Conservation (phyloP, 2,888 invertebrate genomes). For the Esperia sulphurella region DNA sequence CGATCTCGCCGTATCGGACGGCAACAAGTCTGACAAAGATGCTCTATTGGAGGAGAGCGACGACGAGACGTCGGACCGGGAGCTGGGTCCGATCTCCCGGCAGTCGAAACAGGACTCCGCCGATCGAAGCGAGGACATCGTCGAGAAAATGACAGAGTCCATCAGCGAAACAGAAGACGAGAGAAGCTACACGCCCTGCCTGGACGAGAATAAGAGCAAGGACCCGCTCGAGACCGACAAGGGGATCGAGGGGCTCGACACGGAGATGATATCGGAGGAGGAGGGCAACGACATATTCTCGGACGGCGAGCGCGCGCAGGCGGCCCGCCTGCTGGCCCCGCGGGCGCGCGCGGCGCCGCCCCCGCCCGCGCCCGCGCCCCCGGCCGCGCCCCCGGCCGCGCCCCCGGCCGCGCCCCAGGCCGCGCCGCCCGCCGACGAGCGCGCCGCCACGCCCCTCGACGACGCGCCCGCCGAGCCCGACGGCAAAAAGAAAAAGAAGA, state of each 20-base stretch:
- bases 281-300: slow-evolving; percentile 83
- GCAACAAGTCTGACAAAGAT: no score
- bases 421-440: slow-evolving; percentile 51
- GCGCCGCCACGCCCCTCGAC: slow-evolving; percentile 46
- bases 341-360: slow-evolving; percentile 47
- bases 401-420: slow-evolving; percentile 52
- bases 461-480: slow-evolving; percentile 51
- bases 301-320: slow-evolving; percentile 68
- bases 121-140: neutral
- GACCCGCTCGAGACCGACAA: slow-evolving; percentile 55
- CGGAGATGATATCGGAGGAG: slow-evolving; percentile 87
- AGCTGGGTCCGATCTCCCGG: slow-evolving; percentile 1
- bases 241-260: slow-evolving; percentile 81
- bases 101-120: neutral
- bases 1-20: no score
- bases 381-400: slow-evolving; percentile 50
- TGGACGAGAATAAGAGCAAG: slow-evolving; percentile 81
- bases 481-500: slow-evolving; percentile 23
- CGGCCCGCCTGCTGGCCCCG: slow-evolving; percentile 62
- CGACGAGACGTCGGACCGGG: slow-evolving; percentile 4
- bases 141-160: slow-evolving; percentile 79
- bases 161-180: slow-evolving; percentile 83
- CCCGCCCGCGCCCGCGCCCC: slow-evolving; percentile 43
- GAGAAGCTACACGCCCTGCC: slow-evolving; percentile 85
- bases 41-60: neutral